Base-by-base conservation (phyloP, 2,888 invertebrate species). In the Operophtera brumata region DNA sequence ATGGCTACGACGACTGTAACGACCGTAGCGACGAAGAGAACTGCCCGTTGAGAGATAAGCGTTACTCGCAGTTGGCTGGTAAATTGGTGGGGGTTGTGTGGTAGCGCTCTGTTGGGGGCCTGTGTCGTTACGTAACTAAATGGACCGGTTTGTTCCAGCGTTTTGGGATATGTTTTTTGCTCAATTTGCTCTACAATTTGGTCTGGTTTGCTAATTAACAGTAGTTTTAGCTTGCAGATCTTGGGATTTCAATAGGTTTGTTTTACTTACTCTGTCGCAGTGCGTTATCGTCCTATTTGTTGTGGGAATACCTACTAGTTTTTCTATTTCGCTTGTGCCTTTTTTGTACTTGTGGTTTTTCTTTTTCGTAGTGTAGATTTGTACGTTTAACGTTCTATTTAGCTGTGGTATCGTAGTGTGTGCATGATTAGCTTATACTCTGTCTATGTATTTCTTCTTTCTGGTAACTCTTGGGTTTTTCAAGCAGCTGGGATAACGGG, bases 1-100 rank as follows among this genome's bases (percentile, higher is more conserved):
- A 94, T 78, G 90, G 90, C 68, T 71, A 72, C 70, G 73, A 75
- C 66, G 92, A 94, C 80, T 94, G 94, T 85, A 78, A 71, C 64
- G 93, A 94, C 77, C 79, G 85, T 74, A 93, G 92, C 69, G 94
- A 94, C 78, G 94, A 94, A 80, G 80, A 82, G 67, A 84, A 89
- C 80, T 92, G 92, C 81, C 77, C 91, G 75, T 80, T 81, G 73
- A 77, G 82, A 75, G 80, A 86, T 72, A 91, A 91, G 67, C 82
- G 80, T 50, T 69, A 72, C 59, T 45, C 40, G 39, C 47, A 51
- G 14, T 20, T 28, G 26, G 36, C 68, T 62, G 76, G 78, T 79
- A 81, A 76, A 63, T 68, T 57, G 73, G 69, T 69, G 68, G 64
- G 60, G 70, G 61, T 44, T 30, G 69, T 70, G 71, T 80, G 77